phyloP scores from a whole-genome alignment of 1,140 invertebrate species.

The Pogonomyrmex californicus region DNA sequence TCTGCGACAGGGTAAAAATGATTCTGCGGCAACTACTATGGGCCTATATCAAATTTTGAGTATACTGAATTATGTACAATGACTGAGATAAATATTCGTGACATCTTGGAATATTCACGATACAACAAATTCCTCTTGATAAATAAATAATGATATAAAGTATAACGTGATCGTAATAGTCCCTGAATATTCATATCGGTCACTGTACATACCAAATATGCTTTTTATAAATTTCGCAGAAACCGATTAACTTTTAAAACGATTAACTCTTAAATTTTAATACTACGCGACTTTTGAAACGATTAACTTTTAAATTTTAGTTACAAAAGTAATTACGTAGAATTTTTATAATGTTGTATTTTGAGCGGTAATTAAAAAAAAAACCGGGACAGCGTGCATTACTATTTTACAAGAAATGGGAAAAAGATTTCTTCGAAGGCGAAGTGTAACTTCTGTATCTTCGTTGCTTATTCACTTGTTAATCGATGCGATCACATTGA shows the following conservation, averaged over 20 bases:
- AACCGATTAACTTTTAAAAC: background rate
- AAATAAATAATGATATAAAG: slow-evolving; percentile 18
- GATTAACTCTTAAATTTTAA: background rate
- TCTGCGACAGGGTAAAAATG: background rate
- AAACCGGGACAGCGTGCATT: background rate
- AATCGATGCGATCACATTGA: slow-evolving; percentile 15
- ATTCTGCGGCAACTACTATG: background rate
- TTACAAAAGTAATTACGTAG: background rate
- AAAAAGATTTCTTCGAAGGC: background rate
- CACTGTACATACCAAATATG: background rate
- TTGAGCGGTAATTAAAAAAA: background rate
- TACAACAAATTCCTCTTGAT: background rate
- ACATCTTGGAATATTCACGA: background rate
- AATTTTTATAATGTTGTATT: background rate
- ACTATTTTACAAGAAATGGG: background rate
- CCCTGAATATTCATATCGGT: background rate
- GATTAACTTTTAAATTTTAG: background rate
- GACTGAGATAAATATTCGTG: background rate
- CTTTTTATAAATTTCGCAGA: background rate
- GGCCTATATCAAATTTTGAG: background rate
- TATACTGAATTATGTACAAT: background rate
- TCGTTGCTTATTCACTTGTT: slow-evolving; percentile 19
- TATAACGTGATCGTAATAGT: too few relatives aligned
- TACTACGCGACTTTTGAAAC: background rate
- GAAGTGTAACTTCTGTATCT: background rate